Base-by-base conservation (phyloP, 2,888 invertebrate genomes). In the Stegophylla sp. region DNA sequence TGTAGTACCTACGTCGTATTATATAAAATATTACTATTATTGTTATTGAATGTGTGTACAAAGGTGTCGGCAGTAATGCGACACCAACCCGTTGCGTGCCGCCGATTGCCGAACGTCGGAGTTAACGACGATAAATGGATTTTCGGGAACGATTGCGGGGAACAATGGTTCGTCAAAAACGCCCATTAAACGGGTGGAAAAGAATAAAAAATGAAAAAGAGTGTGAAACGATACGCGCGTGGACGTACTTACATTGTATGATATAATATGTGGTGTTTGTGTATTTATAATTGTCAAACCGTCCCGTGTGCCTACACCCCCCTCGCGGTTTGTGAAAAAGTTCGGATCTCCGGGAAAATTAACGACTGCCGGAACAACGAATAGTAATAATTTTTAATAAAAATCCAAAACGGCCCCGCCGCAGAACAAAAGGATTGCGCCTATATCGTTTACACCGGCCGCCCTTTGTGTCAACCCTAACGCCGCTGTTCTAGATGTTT, bases 371-470 rank as follows among this genome's bases (percentile, higher is more conserved):
- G 2, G 13, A 61, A 61, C 28, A 26, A 17, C 61, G 17, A 63
- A 71, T 71, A 79, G 45, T 76, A 76, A 79, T 71, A 69, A 71
- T 79, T 79, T 79, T 71, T 71, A 71, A 79, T 79, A 79, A 69
- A 69, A 79, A 76, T 53, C 75, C 17, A 51, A 63, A 79, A 63
- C 67, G 69, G 61, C 48, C 69, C 79, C 69, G 59, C 77, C 9
- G 23, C 67, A 43, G 61, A 79, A 79, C 79, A 79, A 79, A 79
- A 79, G 79, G 79, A 79, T 79, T 69, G 67, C 28, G 76, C n/a
- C n/a, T n/a, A n/a, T 79, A 79, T 79, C 79, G 79, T 71, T 79
- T 79, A 71, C 79, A 71, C 34, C 48, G 28, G 53, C 23, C 61
- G 53, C 23, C 61, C 63, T 79, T 79, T 61, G 79, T 51, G 61